Percentiles rank a stretch among this genome's conserved stretches.
phyloP scores from a whole-genome alignment of 2,888 invertebrate genomes.

The Apomyelois bistriatella region DNA sequence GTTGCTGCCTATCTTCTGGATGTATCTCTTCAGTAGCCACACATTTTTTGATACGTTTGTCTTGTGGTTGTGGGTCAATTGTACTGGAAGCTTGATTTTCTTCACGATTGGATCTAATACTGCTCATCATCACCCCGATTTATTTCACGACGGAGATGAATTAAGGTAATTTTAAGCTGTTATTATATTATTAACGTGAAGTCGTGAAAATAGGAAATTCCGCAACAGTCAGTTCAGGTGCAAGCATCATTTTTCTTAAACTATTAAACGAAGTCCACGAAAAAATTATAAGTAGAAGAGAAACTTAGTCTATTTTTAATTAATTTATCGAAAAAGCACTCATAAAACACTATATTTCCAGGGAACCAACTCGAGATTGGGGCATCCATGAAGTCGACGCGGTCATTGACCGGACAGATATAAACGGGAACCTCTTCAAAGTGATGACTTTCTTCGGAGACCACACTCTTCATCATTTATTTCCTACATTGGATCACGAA shows the following conservation, averaged over 20 bases:
- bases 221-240: too few relatives aligned
- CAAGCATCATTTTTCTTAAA: too few relatives aligned
- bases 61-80: constrained; percentile 80
- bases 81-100: constrained; percentile 81
- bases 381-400: constrained; percentile 88
- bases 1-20: constrained; percentile 61
- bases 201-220: too few relatives aligned
- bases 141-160: constrained; percentile 89
- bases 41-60: constrained; percentile 47
- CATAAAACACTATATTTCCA: too few relatives aligned
- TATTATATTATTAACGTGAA: too few relatives aligned
- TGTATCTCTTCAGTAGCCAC: constrained; percentile 55
- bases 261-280: too few relatives aligned
- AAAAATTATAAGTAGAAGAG: too few relatives aligned
- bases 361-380: constrained; percentile 82
- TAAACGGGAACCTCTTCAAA: constrained; percentile 82
- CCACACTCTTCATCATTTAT: constrained; percentile 88
- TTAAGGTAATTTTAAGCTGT: constrained; percentile 63
- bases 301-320: too few relatives aligned
- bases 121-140: constrained; percentile 90
- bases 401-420: constrained; percentile 84
- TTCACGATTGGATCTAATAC: constrained; percentile 84
- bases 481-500: constrained; percentile 89
- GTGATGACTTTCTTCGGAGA: constrained; percentile 87
- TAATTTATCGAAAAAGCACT: too few relatives aligned